Percentiles rank a stretch among this genome's conserved stretches.
Conservation (phyloP, 2,113 vertebrate species). For the Holacanthus passer region DNA sequence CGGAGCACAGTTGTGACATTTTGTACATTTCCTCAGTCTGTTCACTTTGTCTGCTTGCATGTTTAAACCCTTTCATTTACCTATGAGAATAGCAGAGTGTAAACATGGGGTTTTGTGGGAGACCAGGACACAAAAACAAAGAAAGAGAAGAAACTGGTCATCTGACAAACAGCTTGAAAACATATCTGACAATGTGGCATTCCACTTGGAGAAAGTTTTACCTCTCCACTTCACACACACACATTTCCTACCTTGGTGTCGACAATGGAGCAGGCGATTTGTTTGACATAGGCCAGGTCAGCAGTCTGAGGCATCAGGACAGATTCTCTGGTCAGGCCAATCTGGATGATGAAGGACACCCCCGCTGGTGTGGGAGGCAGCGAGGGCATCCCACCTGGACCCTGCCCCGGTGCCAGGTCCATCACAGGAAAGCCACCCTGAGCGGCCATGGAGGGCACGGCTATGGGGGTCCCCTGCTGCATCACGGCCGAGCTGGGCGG, state of each 20-base stretch:
- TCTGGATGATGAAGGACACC: slow-evolving; percentile 93
- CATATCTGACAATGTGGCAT: neutral
- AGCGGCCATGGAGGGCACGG: slow-evolving; percentile 51
- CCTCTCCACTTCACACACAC: slow-evolving; percentile 6
- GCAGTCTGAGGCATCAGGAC: slow-evolving; percentile 88
- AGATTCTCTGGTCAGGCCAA: slow-evolving; percentile 90
- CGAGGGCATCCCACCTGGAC: slow-evolving; percentile 59
- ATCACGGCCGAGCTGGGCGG: slow-evolving; percentile 70
- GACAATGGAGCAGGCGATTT: slow-evolving; percentile 93
- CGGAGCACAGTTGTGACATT: slow-evolving; percentile 2
- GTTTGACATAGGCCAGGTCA: slow-evolving; percentile 91
- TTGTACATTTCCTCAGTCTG: slow-evolving; percentile 10
- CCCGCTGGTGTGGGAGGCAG: slow-evolving; percentile 76
- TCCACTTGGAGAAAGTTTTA: slow-evolving; percentile 23
- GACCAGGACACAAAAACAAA: neutral
- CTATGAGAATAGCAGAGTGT: neutral
- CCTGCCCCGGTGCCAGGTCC: slow-evolving; percentile 69
- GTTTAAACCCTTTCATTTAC: slow-evolving; percentile 7
- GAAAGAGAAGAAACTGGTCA: neutral
- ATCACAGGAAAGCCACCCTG: slow-evolving; percentile 63
- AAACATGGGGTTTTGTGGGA: slow-evolving; percentile 11
- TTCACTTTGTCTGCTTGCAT: neutral
- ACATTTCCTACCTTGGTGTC: slow-evolving; percentile 89
- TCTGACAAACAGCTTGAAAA: neutral
- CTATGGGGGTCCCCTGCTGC: slow-evolving; percentile 68